Evolutionary conservation across 2,797 vertebrate species (phyloP).

Genomic region (Paramormyrops hopkinsi): DNA sequence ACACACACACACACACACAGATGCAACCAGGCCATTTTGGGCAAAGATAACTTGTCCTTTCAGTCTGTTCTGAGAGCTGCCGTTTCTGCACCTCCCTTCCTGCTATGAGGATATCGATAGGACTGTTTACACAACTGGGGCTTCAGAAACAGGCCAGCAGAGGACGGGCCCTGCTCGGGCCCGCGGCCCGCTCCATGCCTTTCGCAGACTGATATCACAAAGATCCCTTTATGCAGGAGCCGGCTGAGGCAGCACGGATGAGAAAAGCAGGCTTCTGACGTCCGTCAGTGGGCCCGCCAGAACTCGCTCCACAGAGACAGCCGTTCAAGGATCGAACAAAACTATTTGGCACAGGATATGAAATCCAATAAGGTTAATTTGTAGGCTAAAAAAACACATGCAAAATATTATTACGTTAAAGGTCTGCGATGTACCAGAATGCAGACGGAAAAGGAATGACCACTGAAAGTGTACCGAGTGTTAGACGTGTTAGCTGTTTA

Average conservation of each 20-base stretch:
- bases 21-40: not conserved
- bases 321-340: not conserved
- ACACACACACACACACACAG: not conserved
- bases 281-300: conserved; percentile 23
- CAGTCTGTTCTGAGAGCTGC: not conserved
- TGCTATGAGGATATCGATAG: conserved; percentile 11
- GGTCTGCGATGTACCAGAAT: not conserved
- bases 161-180: not conserved
- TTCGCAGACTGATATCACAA: conserved; percentile 25
- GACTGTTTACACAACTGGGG: conserved; percentile 24
- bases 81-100: not conserved
- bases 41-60: not conserved
- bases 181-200: conserved; percentile 12
- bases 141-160: conserved; percentile 9
- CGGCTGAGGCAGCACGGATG: conserved; percentile 40
- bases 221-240: conserved; percentile 47
- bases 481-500: not conserved
- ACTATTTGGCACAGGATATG: not conserved
- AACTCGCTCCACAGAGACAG: not conserved
- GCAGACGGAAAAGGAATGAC: not conserved
- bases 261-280: conserved; percentile 33
- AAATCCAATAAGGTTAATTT: not conserved
- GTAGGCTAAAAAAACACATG: not conserved
- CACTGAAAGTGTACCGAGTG: not conserved
- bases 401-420: not conserved